Evolutionary conservation across 2,113 vertebrate genomes (phyloP), one percentile per base, ranked within the genome.

Genomic region (Nettapus auritus): DNA sequence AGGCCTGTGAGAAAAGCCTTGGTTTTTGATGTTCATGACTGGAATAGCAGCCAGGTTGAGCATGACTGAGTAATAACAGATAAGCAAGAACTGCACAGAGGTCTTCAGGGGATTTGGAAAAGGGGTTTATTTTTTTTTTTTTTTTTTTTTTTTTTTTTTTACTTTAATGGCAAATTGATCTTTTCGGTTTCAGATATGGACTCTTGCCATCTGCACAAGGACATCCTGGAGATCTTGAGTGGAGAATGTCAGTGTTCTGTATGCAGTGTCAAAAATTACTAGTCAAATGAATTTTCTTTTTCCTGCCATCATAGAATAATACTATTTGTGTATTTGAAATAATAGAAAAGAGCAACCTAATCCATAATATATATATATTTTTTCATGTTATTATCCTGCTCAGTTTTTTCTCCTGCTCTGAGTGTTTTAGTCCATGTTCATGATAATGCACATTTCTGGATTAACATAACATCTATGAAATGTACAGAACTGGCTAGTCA

Each of bases 151-250:
- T 2, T 29, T 2, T 11, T 82, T 75, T 19, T 48, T 9, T 23
- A 73, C 8, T 64, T 46, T 64, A 7, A 14, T 23, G 63, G 25
- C 3, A 64, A 46, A 46, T 68, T 69, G 3, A 75, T 80, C 13
- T 4, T n/a, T 86, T 71, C 40, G 21, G 31, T 50, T 73, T 90
- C 29, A 19, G 31, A 3, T 73, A 11, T 12, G 12, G 25, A 38
- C 16, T 64, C 28, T 50, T 79, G 57, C 13, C 1, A 2, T 16
- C 9, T 73, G 14, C 19, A 46, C 0, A 0, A 76, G 42, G 28
- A 13, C 7, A 48, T 76, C 13, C 33, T 56, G 44, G 29, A 75
- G 25, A 36, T 75, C 18, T 23, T 21, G 18, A 75, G 28, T 50
- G 21, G 13, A 55, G 22, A 67, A 79, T 80, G 48, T 68, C 36